A percentile compares a stretch with the other conserved stretches of the same genome.
Conservation (phyloP, 2,113 vertebrate genomes). For the Corythornis vintsioides region DNA sequence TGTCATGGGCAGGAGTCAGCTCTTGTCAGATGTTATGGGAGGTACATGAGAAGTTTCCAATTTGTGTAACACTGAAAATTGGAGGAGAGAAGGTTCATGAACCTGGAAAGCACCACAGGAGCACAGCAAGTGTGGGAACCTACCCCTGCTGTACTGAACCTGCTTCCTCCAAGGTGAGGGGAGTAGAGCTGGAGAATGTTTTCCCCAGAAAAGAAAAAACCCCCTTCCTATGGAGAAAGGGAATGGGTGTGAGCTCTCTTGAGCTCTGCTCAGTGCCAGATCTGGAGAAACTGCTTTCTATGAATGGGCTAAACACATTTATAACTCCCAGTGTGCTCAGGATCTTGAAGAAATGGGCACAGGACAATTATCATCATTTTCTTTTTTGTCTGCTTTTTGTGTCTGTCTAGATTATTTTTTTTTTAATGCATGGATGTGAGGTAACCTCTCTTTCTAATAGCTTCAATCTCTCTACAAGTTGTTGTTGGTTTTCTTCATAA, state of each 20-base stretch:
- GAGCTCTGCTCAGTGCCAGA: background rate
- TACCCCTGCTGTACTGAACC: background rate
- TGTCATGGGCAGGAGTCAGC: background rate
- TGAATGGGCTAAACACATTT: background rate
- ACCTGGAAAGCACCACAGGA: background rate
- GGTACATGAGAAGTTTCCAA: background rate
- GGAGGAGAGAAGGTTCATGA: background rate
- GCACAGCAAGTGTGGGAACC: background rate
- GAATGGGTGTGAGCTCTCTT: background rate
- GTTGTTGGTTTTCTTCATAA: background rate
- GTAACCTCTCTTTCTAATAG: background rate
- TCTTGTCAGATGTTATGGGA: background rate
- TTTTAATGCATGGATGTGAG: background rate
- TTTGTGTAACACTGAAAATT: background rate
- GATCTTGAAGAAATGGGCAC: background rate
- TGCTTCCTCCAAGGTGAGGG: background rate
- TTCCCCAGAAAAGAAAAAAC: background rate
- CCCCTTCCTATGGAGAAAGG: background rate
- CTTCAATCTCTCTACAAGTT: background rate
- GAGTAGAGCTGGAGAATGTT: background rate
- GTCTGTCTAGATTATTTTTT: background rate
- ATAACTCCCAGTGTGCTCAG: background rate
- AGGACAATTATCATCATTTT: background rate
- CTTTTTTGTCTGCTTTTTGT: background rate
- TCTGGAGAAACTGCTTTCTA: background rate